A percentile compares a stretch with the other conserved stretches of the same genome.
phyloP scores from a whole-genome alignment of 2,797 vertebrate species.

The Alcedo quadribrachys region DNA sequence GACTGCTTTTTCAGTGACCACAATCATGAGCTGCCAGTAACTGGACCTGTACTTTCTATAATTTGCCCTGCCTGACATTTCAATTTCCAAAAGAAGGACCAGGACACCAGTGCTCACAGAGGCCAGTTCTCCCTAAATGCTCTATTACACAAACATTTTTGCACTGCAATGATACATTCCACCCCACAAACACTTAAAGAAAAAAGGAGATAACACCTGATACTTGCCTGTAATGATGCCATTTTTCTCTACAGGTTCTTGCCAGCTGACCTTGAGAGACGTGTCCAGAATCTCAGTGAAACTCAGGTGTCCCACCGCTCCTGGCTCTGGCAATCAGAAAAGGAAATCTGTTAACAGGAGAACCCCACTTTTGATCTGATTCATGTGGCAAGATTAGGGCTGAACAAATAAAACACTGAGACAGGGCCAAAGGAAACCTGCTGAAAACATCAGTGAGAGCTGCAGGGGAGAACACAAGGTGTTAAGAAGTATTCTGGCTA shows the following conservation, averaged over 20 bases:
- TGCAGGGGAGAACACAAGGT: neutral
- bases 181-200: neutral
- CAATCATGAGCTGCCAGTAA: neutral
- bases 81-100: neutral
- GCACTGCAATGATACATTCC: neutral
- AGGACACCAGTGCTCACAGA: neutral
- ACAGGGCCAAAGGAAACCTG: neutral
- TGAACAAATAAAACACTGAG: neutral
- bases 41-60: neutral
- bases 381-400: neutral
- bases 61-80: neutral
- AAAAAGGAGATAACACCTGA: neutral
- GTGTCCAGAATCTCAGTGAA: slow-evolving; percentile 97
- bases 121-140: neutral
- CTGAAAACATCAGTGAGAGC: neutral
- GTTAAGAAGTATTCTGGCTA: neutral
- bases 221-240: slow-evolving; percentile 89
- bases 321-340: slow-evolving; percentile 83
- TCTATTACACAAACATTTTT: neutral
- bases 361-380: neutral
- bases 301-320: slow-evolving; percentile 89
- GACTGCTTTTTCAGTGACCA: neutral
- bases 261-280: slow-evolving; percentile 94
- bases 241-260: slow-evolving; percentile 92
- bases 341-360: slow-evolving; percentile 34